Evolutionary conservation across 2,888 invertebrate genomes (phyloP).

Genomic region (Chaitophorus viminalis): DNA sequence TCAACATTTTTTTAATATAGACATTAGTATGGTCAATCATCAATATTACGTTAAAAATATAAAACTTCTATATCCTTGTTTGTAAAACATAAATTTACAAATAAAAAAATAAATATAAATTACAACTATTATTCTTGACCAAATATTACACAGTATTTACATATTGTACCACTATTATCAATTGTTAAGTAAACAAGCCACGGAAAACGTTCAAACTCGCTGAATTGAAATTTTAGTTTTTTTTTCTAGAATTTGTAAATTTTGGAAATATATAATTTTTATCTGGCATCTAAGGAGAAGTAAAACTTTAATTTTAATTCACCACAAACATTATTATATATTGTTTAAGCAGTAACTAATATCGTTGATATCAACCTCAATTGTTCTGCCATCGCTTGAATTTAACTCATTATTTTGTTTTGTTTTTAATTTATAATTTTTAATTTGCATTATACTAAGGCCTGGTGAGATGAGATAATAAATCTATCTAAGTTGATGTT

Average conservation of each 20-base stretch:
- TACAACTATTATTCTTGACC: neutral
- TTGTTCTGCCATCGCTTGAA: neutral
- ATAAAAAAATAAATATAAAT: no score
- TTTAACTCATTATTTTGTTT: neutral
- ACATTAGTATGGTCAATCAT: no score
- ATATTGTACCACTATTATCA: no score
- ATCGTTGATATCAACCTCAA: neutral
- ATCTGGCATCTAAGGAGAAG: neutral
- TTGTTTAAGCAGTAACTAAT: neutral
- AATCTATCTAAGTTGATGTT: no score
- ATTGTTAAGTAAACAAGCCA: neutral
- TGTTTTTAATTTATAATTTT: neutral
- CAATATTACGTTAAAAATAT: no score
- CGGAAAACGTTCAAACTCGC: neutral
- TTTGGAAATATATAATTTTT: neutral
- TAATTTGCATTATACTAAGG: no score
- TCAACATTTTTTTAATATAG: no score
- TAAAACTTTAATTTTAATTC: slow-evolving; percentile 1
- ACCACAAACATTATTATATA: neutral
- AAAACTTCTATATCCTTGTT: no score
- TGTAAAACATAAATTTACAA: no score
- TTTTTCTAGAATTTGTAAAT: neutral
- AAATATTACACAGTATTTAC: slow-evolving; percentile 12
- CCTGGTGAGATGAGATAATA: no score
- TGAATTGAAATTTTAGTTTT: neutral